Conservation (phyloP, 2,113 vertebrate species). For the Odocoileus hemionus region DNA sequence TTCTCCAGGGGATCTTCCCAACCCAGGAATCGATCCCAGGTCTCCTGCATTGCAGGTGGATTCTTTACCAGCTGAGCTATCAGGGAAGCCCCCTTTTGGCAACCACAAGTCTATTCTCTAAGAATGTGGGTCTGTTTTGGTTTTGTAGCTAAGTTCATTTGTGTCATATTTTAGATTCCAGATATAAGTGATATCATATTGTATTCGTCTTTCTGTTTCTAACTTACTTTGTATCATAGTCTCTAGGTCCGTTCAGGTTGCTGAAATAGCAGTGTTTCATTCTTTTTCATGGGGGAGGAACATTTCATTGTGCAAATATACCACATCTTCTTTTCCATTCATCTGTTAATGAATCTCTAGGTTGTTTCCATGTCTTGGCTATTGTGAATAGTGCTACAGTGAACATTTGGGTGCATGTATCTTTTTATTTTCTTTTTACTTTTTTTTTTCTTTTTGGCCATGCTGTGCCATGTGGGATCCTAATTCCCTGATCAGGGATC, state of each 20-base stretch:
- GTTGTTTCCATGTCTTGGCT: neutral
- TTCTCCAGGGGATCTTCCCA: neutral
- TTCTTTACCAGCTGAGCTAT: neutral
- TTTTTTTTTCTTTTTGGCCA: neutral
- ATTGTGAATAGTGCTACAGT: neutral
- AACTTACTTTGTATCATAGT: neutral
- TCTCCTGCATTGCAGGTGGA: neutral
- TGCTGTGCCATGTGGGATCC: neutral
- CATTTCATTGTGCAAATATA: neutral
- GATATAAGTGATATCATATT: neutral
- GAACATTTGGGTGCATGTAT: neutral
- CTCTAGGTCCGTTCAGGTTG: fast-evolving
- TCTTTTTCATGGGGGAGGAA: neutral
- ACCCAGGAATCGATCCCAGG: neutral
- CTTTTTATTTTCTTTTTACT: neutral
- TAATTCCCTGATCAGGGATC: neutral
- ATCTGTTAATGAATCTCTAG: neutral
- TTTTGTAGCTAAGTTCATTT: neutral
- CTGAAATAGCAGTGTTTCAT: neutral
- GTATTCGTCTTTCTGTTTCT: neutral
- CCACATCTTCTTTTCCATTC: neutral
- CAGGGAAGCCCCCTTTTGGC: neutral
- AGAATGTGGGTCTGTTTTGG: neutral
- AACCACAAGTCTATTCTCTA: neutral
- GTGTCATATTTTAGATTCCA: neutral